phyloP scores from a whole-genome alignment of 1,140 invertebrate species.

The Solenopsis invicta region DNA sequence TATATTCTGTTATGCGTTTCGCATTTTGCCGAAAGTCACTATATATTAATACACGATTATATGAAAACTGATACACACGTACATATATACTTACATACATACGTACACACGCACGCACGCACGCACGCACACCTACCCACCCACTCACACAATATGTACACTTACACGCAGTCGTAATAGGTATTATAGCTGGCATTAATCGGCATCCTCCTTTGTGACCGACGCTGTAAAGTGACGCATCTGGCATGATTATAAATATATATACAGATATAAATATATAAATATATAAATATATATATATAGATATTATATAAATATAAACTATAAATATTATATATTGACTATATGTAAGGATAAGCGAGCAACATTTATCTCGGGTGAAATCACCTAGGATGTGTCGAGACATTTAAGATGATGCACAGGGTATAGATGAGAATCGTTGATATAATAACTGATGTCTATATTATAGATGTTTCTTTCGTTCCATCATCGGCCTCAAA shows the following conservation, averaged over 20 bases:
- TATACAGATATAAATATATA: constrained; percentile 70
- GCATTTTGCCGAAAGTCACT: constrained; percentile 70
- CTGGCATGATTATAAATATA: constrained; percentile 70
- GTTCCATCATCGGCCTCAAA: constrained; percentile 85
- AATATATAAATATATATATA: constrained; percentile 81
- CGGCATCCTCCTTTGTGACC: constrained; percentile 72
- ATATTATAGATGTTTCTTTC: constrained; percentile 86
- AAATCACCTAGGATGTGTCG: constrained; percentile 83
- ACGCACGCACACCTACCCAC: background rate
- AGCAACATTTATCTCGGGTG: constrained; percentile 83
- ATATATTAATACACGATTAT: constrained; percentile 62
- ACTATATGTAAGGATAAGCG: constrained; percentile 80
- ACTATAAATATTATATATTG: constrained; percentile 79
- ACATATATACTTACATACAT: background rate
- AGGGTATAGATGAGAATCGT: constrained; percentile 87
- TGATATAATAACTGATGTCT: constrained; percentile 87
- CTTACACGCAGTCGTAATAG: constrained; percentile 52
- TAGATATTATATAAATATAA: constrained; percentile 81
- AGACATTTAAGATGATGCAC: constrained; percentile 86
- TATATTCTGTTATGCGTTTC: constrained; percentile 82
- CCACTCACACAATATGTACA: background rate
- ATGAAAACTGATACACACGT: constrained; percentile 18
- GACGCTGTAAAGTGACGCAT: constrained; percentile 76
- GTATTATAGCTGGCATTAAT: constrained; percentile 66
- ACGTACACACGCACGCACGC: background rate